Evolutionary conservation across 2,113 vertebrate genomes (phyloP).

Genomic region (Nerophis ophidion): DNA sequence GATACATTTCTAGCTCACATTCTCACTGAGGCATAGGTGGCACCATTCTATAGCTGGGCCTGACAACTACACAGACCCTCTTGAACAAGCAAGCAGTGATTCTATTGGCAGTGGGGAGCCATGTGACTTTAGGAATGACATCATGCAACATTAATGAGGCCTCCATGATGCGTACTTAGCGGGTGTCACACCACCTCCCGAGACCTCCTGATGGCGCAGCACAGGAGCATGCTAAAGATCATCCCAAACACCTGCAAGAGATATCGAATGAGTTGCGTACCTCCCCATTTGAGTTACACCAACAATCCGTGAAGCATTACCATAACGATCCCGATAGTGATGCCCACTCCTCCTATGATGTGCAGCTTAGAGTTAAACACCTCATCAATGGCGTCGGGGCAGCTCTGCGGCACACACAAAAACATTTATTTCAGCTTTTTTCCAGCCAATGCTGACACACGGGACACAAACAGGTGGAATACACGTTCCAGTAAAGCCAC

Average conservation of each 20-base stretch:
- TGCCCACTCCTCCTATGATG: slow-evolving; percentile 83
- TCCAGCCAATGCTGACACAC: slow-evolving; percentile 1
- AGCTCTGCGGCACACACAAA: slow-evolving; percentile 68
- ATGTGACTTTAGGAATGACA: slow-evolving; percentile 53
- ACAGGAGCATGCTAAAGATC: slow-evolving; percentile 94
- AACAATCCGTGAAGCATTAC: slow-evolving; percentile 51
- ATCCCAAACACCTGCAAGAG: slow-evolving; percentile 83
- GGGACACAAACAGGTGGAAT: slow-evolving; percentile 8
- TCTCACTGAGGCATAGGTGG: slow-evolving; percentile 46
- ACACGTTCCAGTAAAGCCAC: slow-evolving; percentile 24
- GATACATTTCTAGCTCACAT: slow-evolving; percentile 36
- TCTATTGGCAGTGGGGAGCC: slow-evolving; percentile 54
- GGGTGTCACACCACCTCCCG: slow-evolving; percentile 83
- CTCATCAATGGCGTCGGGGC: slow-evolving; percentile 75
- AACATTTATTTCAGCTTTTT: slow-evolving; percentile 10
- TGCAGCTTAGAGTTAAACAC: slow-evolving; percentile 84
- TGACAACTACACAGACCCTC: slow-evolving; percentile 35
- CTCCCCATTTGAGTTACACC: not conserved
- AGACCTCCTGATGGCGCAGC: slow-evolving; percentile 87
- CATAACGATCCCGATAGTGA: slow-evolving; percentile 84
- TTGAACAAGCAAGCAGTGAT: slow-evolving; percentile 45
- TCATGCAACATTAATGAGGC: slow-evolving; percentile 63
- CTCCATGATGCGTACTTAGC: not conserved
- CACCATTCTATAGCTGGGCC: slow-evolving; percentile 44
- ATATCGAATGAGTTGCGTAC: slow-evolving; percentile 2